Evolutionary conservation across 2,113 vertebrate genomes (phyloP).

Genomic region (Nyctibius bracteatus): DNA sequence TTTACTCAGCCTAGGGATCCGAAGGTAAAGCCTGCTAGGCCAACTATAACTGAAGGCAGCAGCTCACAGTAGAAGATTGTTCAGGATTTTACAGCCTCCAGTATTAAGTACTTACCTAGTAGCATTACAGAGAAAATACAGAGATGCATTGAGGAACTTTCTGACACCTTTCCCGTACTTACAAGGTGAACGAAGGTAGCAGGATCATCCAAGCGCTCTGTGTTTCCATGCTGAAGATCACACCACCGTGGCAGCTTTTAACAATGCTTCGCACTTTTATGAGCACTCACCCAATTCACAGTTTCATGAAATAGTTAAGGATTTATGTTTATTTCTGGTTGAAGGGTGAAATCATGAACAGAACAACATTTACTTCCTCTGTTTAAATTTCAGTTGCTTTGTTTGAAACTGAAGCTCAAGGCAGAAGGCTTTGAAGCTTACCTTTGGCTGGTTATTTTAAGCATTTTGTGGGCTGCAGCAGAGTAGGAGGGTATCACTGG

Average conservation of each 20-base stretch:
- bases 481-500: slow-evolving; percentile 48
- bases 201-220: neutral
- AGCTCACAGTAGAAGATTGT: neutral
- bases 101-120: neutral
- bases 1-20: neutral
- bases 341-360: slow-evolving; percentile 43
- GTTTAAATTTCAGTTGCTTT: slow-evolving; percentile 62
- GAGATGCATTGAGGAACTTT: neutral
- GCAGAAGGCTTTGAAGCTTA: slow-evolving; percentile 48
- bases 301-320: neutral
- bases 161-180: neutral
- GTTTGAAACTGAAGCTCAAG: slow-evolving; percentile 48
- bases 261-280: neutral
- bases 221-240: neutral
- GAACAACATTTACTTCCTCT: slow-evolving; percentile 55
- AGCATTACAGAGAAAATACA: neutral
- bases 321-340: slow-evolving; percentile 54
- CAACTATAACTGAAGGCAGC: neutral
- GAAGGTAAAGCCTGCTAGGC: neutral
- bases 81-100: neutral
- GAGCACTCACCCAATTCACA: neutral
- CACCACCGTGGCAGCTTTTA: neutral
- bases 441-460: slow-evolving; percentile 61
- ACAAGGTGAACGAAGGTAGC: neutral
- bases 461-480: slow-evolving; percentile 32